Evolutionary conservation across 2,113 vertebrate genomes (phyloP).

Genomic region (Actenoides lindsayi): DNA sequence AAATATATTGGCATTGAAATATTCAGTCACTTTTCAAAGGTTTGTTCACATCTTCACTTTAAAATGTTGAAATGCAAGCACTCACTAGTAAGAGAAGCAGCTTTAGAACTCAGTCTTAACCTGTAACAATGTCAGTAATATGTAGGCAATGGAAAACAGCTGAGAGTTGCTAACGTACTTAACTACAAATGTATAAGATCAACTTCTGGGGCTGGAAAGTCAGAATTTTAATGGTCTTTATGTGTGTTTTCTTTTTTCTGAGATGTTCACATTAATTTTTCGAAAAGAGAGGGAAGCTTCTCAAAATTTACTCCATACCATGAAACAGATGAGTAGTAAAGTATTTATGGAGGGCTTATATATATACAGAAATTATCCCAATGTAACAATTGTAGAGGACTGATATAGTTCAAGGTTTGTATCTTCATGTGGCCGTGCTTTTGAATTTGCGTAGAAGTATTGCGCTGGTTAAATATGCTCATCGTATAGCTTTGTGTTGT

Average conservation of each 20-base stretch:
- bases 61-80: slow-evolving; percentile 50
- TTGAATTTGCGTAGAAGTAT: background rate
- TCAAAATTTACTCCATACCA: background rate
- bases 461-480: background rate
- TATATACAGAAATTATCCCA: background rate
- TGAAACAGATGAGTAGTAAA: background rate
- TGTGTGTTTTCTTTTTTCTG: background rate
- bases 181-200: background rate
- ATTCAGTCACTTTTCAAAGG: slow-evolving; percentile 70
- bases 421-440: background rate
- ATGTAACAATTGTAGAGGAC: background rate
- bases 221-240: background rate
- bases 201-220: background rate
- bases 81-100: slow-evolving; percentile 7
- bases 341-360: background rate
- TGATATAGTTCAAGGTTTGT: background rate
- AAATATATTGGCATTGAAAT: slow-evolving; percentile 73
- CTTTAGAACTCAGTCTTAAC: slow-evolving; percentile 27
- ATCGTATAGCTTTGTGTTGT: background rate
- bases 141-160: background rate
- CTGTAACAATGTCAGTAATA: background rate
- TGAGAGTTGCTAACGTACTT: background rate
- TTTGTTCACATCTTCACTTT: slow-evolving; percentile 69
- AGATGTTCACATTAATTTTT: background rate
- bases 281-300: background rate